A percentile compares a stretch with the other conserved stretches of the same genome.
Conservation (phyloP, 2,888 invertebrate species). For the Maniola hyperantus region DNA sequence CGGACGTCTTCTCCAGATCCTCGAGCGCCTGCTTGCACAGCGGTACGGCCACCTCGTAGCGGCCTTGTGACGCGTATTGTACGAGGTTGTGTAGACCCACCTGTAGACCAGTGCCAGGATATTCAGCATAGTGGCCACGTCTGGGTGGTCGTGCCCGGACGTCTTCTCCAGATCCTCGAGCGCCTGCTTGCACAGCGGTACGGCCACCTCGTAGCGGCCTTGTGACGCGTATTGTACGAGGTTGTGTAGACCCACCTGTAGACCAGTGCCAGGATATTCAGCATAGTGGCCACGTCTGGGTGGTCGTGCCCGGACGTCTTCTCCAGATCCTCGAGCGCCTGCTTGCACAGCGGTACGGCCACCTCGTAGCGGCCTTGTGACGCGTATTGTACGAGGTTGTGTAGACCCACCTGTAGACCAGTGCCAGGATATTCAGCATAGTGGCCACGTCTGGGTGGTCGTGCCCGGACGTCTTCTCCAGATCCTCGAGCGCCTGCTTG, state of each 20-base stretch:
- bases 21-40: too few species aligned
- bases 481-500: conserved; percentile 99
- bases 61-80: too few species aligned
- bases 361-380: conserved; percentile 97
- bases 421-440: too few species aligned
- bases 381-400: conserved; percentile 99
- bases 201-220: conserved; percentile 97
- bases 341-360: conserved; percentile 99
- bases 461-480: conserved; percentile 99
- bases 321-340: conserved; percentile 99
- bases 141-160: conserved; percentile 99
- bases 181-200: conserved; percentile 99
- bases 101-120: conserved; percentile 95
- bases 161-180: conserved; percentile 99
- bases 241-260: too few species aligned
- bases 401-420: conserved; percentile 91
- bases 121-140: conserved; percentile 99
- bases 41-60: too few species aligned
- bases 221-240: too few species aligned
- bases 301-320: conserved; percentile 99
- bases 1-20: too few species aligned
- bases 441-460: conserved; percentile 99
- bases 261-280: conserved; percentile 98
- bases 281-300: conserved; percentile 99
- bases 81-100: too few species aligned